Evolutionary conservation across 53 echinoderm and acorn worm species (phyloP), one percentile per base, ranked within the genome.

Genomic region (Holothuria scabra): DNA sequence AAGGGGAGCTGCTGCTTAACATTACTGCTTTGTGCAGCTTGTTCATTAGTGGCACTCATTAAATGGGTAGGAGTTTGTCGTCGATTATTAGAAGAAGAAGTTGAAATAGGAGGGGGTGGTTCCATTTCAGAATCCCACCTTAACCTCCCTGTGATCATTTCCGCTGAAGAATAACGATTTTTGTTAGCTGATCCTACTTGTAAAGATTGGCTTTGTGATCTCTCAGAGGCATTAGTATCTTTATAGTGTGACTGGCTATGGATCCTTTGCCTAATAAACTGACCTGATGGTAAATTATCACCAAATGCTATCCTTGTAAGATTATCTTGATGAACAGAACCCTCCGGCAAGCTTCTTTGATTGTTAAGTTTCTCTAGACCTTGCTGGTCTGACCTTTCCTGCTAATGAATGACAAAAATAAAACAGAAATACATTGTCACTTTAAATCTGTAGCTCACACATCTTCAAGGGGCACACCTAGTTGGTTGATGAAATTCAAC

Each of bases 31-130:
- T 88, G 90, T 46, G 84, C 83, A 8, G 83, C 81, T 79, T 86
- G 88, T 60, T 97, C 92, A 67, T 97, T 97, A 28, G 97, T 94
- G 25, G 94, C 89, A 67, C 97, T 97, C 66, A 94, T 63, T 30
- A 97, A 85, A 79, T 97, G 94, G 38, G 74, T 66, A 26, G 97
- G 97, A 8, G 85, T 85, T 23, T 85, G 62, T 44, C 64, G 66
- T 16, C 85, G 70, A 66, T 60, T 20, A 23, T 44, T 41, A 34
- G 79, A 65, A 33, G 79, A 65, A 33, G 78, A 46, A 21, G 64
- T 60, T 28, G 33, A 55, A 28, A 46, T 66, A 28, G 79, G 56
- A 20, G 32, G 19, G 30, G 28, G 37, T 23, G 44, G 48, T 46
- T 52, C 26, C 21, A 46, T 25, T 56, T 76, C 78, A 28, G 24